Conservation (phyloP, 53 echinoderm and acorn worm species). For the Temnopleurus reevesii region DNA sequence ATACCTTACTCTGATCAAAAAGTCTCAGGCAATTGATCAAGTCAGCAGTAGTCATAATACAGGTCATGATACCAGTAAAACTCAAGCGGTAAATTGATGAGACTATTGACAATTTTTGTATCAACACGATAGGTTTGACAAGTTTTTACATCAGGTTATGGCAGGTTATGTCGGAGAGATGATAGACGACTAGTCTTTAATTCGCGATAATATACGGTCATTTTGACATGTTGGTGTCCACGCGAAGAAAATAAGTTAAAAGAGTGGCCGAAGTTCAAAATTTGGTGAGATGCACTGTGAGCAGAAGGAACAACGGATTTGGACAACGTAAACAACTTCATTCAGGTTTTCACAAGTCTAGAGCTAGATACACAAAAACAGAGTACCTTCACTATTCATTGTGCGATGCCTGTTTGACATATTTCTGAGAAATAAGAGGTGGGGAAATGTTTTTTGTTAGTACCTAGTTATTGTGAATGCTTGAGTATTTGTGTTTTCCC, state of each 20-base stretch:
- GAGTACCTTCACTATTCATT: too few relatives aligned
- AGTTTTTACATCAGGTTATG: not conserved
- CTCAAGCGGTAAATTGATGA: slow-evolving; percentile 7
- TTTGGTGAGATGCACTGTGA: too few relatives aligned
- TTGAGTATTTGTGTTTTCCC: too few relatives aligned
- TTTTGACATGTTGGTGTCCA: not conserved
- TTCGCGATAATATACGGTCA: not conserved
- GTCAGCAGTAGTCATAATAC: not conserved
- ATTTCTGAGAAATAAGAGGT: too few relatives aligned
- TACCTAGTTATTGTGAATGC: too few relatives aligned
- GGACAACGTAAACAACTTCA: too few relatives aligned
- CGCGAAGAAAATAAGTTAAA: not conserved
- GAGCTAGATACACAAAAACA: too few relatives aligned
- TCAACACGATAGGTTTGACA: not conserved
- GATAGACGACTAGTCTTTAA: not conserved
- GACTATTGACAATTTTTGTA: slow-evolving; percentile 23
- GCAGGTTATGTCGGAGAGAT: not conserved
- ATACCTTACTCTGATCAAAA: not conserved
- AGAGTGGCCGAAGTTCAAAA: too few relatives aligned
- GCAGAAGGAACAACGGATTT: too few relatives aligned
- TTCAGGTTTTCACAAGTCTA: too few relatives aligned
- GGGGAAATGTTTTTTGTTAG: too few relatives aligned
- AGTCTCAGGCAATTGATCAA: not conserved
- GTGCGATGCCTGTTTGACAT: too few relatives aligned
- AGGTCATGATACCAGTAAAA: slow-evolving; percentile 23